Base-by-base conservation (phyloP, 2,888 invertebrate genomes). In the Girardia tigrina region DNA sequence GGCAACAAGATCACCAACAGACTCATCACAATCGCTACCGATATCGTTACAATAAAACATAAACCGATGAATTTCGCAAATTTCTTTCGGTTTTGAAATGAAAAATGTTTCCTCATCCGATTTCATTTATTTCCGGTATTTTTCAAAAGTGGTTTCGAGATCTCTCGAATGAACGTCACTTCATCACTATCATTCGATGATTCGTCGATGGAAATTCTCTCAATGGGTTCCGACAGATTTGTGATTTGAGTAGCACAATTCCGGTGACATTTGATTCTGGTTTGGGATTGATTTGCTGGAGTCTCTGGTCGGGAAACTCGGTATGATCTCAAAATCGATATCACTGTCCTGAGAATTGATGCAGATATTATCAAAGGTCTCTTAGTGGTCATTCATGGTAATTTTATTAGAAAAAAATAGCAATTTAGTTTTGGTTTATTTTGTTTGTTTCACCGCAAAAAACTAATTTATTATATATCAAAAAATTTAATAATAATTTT, bases 281-380 rank as follows among this genome's bases (percentile, higher is more conserved):
- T 56, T 56, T 56, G n/a, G 8, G n/a, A 2, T 2, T 56, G 23
- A 16, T 56, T 56, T 56, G 4, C 23, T 56, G n/a, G 6, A 20
- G n/a, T 56, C 23, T 12, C 8, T 36, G 4, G n/a, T 16, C 6
- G 56, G 4, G 4, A 56, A 56, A 56, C 23, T 4, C n/a, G 4
- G 4, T 56, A 20, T 56, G 2, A 12, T 56, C 23, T 56, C 56
- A 4, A 56, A 56, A 12, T 56, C 56, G 23, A 56, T 56, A 16
- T 56, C 56, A 56, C 56, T 56, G n/a, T 56, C 56, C n/a, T 56
- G 56, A 56, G 56, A 56, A 56, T 56, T 56, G 4, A 56, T 56
- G n/a, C 56, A 56, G n/a, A 56, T 56, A n/a, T 56, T 56, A n/a
- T 56, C 56, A 56, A 56, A 56, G 4, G n/a, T 56, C n/a, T 56